phyloP scores from a whole-genome alignment of 2,797 vertebrate species.

The Oreonectes daqikongensis region DNA sequence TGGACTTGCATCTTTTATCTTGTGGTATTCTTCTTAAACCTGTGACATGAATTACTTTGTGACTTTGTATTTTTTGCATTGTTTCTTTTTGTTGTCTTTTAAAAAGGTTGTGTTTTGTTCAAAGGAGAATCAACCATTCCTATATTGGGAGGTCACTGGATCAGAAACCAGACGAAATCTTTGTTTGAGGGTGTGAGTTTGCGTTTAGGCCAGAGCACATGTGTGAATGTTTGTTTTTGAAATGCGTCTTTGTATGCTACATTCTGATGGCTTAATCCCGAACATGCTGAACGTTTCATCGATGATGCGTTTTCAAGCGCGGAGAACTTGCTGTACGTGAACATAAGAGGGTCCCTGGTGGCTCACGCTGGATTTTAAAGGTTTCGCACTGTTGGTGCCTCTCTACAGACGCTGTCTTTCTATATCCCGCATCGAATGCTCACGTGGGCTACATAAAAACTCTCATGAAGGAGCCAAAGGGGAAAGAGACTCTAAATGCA shows the following conservation, averaged over 20 bases:
- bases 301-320: slow-evolving; percentile 38
- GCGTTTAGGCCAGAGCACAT: slow-evolving; percentile 41
- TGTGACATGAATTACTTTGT: slow-evolving; percentile 55
- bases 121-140: slow-evolving; percentile 73
- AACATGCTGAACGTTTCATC: slow-evolving; percentile 57
- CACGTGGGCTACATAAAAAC: slow-evolving; percentile 26
- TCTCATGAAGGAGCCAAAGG: slow-evolving; percentile 44
- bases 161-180: slow-evolving; percentile 55
- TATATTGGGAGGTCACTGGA: slow-evolving; percentile 78
- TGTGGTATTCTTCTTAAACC: slow-evolving; percentile 48
- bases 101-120: slow-evolving; percentile 63
- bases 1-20: slow-evolving; percentile 33
- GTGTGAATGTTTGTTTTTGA: slow-evolving; percentile 49
- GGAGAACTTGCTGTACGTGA: slow-evolving; percentile 39
- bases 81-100: slow-evolving; percentile 55
- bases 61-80: slow-evolving; percentile 44
- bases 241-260: slow-evolving; percentile 53
- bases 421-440: slow-evolving; percentile 28
- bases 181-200: slow-evolving; percentile 24
- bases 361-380: slow-evolving; percentile 47
- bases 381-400: slow-evolving; percentile 42
- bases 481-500: slow-evolving; percentile 43
- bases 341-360: slow-evolving; percentile 28
- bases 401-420: slow-evolving; percentile 51
- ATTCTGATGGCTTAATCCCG: slow-evolving; percentile 56